Evolutionary conservation across 1,140 invertebrate genomes (phyloP).

Genomic region (Drosophila equinoxialis): DNA sequence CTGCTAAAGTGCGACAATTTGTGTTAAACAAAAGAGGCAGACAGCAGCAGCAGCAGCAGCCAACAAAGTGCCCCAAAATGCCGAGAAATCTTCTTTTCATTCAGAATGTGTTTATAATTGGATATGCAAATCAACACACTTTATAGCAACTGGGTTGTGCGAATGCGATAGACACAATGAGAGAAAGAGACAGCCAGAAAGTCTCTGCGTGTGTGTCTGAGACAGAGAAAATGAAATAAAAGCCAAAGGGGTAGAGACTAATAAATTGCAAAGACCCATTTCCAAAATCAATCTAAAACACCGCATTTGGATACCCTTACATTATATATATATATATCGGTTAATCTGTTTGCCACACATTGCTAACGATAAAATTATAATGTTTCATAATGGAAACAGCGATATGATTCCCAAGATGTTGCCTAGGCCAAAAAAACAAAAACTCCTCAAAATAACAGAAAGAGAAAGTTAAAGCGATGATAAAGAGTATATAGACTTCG

Average conservation of each 20-base stretch:
- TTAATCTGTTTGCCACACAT: no score
- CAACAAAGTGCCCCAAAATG: constrained; percentile 13
- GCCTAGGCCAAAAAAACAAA: no score
- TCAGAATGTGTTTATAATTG: constrained; percentile 79
- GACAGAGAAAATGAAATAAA: background rate
- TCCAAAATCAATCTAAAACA: constrained; percentile 31
- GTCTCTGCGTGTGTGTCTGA: no score
- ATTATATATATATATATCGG: no score
- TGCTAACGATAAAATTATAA: no score
- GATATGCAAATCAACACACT: constrained; percentile 75
- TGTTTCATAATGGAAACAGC: no score
- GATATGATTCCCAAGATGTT: no score
- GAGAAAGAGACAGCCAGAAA: background rate
- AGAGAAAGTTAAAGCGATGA: no score
- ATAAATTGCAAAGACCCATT: constrained; percentile 60
- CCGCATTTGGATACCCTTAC: background rate
- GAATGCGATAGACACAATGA: background rate
- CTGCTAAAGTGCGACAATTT: constrained; percentile 73
- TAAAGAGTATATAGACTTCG: constrained; percentile 15
- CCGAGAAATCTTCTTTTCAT: constrained; percentile 28
- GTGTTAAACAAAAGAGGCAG: constrained; percentile 60
- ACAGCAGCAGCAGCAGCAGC: constrained; percentile 23
- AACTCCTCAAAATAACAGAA: no score
- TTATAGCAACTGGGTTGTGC: background rate
- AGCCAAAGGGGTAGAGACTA: constrained; percentile 29